Evolutionary conservation across 2,797 vertebrate species (phyloP).

Genomic region (Hydrophis major): DNA sequence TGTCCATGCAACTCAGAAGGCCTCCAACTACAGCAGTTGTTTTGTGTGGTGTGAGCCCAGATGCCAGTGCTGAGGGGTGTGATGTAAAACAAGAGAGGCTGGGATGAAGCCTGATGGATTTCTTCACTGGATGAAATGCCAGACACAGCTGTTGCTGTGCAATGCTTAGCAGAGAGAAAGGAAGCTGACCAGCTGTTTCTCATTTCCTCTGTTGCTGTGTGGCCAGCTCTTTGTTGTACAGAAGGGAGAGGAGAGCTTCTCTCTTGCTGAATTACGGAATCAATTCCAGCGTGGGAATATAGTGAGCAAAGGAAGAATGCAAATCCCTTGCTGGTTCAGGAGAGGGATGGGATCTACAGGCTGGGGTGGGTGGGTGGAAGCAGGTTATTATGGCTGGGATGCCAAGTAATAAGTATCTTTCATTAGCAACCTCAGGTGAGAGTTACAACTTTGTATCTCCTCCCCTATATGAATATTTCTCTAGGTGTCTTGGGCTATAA

Average conservation of each 20-base stretch:
- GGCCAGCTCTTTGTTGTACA: constrained; percentile 58
- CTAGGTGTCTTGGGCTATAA: neutral
- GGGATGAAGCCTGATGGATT: constrained; percentile 56
- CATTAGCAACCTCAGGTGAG: neutral
- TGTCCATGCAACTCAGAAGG: constrained; percentile 37
- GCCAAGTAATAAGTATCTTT: neutral
- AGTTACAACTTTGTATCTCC: neutral
- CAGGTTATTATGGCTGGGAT: constrained; percentile 12
- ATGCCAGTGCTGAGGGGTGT: constrained; percentile 52
- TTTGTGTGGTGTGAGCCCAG: constrained; percentile 9
- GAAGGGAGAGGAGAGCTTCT: constrained; percentile 30
- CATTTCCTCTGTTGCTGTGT: constrained; percentile 70
- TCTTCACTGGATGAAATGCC: constrained; percentile 60
- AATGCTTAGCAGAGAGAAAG: constrained; percentile 53
- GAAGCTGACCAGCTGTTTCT: constrained; percentile 64
- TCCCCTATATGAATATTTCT: neutral
- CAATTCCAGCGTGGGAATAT: constrained; percentile 62
- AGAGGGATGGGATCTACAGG: constrained; percentile 32
- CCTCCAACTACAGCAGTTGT: constrained; percentile 31
- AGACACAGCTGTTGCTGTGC: constrained; percentile 61
- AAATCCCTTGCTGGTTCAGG: constrained; percentile 39
- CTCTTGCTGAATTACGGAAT: constrained; percentile 56
- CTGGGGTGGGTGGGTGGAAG: neutral
- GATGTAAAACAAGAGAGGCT: constrained; percentile 25
- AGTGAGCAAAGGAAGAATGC: constrained; percentile 11